Evolutionary conservation across 1,140 invertebrate species (phyloP).

Genomic region (Sitobion miscanthi): DNA sequence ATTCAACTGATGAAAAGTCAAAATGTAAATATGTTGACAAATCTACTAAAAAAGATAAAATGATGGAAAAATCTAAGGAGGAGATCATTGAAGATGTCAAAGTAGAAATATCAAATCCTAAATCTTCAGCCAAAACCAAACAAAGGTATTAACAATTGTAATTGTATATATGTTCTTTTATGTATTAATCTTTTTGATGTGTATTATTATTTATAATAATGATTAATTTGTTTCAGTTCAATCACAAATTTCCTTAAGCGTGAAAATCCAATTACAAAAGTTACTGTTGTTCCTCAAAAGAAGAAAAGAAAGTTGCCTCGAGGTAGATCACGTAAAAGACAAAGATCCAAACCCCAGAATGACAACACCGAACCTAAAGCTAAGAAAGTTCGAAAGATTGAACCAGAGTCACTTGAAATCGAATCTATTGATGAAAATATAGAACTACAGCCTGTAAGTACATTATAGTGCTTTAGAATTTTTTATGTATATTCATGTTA

Average conservation of each 20-base stretch:
- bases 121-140: not conserved
- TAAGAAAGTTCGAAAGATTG: not conserved
- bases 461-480: not conserved
- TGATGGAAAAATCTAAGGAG: not conserved
- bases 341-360: not conserved
- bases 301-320: not conserved
- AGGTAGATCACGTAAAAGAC: conserved; percentile 49
- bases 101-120: not conserved
- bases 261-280: not conserved
- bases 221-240: conserved; percentile 14
- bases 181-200: not conserved
- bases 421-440: not conserved
- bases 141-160: not conserved
- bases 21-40: not conserved
- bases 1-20: not conserved
- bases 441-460: not conserved
- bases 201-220: not conserved
- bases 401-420: not conserved
- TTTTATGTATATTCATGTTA: not conserved
- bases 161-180: not conserved
- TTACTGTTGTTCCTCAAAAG: not conserved
- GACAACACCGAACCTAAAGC: not conserved
- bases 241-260: conserved; percentile 32
- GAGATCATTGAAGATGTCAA: not conserved
- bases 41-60: not conserved